Base-by-base conservation (phyloP, 2,113 vertebrate genomes). In the Illadopsis cleaveri region DNA sequence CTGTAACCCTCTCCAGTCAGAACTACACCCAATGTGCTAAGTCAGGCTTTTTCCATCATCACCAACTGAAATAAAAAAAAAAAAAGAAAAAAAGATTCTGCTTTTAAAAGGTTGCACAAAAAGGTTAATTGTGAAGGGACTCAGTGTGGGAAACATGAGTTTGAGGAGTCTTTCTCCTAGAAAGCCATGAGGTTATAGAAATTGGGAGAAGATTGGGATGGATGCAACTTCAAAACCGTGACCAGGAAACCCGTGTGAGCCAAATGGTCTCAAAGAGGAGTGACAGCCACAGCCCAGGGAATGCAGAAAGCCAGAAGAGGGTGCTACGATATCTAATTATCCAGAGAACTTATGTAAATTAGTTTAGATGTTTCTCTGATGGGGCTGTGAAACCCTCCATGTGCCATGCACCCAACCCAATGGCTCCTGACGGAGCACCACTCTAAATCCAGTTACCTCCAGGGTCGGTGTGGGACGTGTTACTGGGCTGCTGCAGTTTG, bases 221-320 rank as follows among this genome's bases (percentile, higher is more conserved):
- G 35, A 15, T 6, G 1, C 1, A 6, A 5, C 66, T 68, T 40
- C 20, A 6, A 40, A 76, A 35, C 30, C 0, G 0, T 44, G 44
- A 45, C 56, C 35, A 24, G 48, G n/a, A 87, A 81, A 57, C 22
- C 35, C 2, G 0, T 5, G 35, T 4, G 69, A 89, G 66, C 40
- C 4, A 2, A 88, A 51, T 28, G 47, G 56, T 71, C 90, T 85
- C 70, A 6, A 31, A 64, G 8, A 50, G 40, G 70, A 76, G 51
- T 66, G 33, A 10, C 0, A 0, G 38, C 42, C 51, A 47, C 73
- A 72, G 21, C 45, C 80, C 66, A 40, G 70, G 27, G 48, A 27
- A 8, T 81, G 58, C 71, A 62, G 86, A 33, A 61, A 97, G 89
- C 95, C 96, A 96, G 96, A 96, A 96, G 95, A 96, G 94, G 87